Percentiles rank a stretch among this genome's conserved stretches.
Evolutionary conservation across 2,797 vertebrate species (phyloP).

Genomic region (Geotrypetes seraphini): DNA sequence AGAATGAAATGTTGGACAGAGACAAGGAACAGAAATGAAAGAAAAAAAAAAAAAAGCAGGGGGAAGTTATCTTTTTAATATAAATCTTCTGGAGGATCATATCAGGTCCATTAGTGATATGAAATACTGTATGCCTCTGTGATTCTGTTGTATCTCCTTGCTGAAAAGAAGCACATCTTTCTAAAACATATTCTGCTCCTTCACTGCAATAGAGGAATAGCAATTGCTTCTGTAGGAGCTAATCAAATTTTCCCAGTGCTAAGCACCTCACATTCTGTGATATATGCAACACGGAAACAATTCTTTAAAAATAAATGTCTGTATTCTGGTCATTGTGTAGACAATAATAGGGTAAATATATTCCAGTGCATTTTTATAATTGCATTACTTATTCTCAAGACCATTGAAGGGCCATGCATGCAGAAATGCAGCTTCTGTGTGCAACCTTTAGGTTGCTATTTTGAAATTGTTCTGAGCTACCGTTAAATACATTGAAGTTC

Average conservation of each 20-base stretch:
- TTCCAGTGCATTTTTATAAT: too few relatives aligned
- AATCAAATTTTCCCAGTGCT: background rate
- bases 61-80: conserved; percentile 37
- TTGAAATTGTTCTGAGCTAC: too few relatives aligned
- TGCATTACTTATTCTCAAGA: too few relatives aligned
- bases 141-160: background rate
- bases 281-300: too few relatives aligned
- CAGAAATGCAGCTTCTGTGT: too few relatives aligned
- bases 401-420: too few relatives aligned
- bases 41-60: conserved; percentile 25
- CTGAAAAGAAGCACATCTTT: background rate
- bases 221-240: background rate
- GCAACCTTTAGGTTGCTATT: too few relatives aligned
- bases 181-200: conserved; percentile 1
- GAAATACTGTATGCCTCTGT: background rate
- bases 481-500: too few relatives aligned
- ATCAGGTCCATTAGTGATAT: conserved; percentile 1
- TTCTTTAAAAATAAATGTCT: too few relatives aligned
- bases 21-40: conserved; percentile 36
- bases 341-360: too few relatives aligned
- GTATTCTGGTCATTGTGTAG: too few relatives aligned
- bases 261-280: rapidly evolving
- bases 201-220: too few relatives aligned
- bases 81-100: conserved; percentile 36
- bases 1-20: conserved; percentile 38